These are phyloP conservation scores for Artibeus jamaicensis DNA, from an alignment of 2,797 vertebrate species.

Conservation along the genomic window DNA sequence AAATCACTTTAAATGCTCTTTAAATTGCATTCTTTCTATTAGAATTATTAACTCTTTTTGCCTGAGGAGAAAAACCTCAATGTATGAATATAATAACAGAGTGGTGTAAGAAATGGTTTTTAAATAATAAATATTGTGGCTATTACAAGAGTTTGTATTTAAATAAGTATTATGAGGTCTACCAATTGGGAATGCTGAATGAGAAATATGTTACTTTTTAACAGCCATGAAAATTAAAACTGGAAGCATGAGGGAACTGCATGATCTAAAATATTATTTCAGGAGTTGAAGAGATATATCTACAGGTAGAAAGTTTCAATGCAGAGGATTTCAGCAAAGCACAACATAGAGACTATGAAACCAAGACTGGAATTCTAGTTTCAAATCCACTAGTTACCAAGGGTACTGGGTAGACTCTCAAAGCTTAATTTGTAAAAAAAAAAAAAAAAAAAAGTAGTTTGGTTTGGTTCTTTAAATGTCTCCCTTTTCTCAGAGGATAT, in stretches of 20 bases:
- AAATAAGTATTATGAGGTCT: conserved; percentile 48
- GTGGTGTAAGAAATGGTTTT: conserved; percentile 49
- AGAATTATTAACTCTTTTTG: conserved; percentile 25
- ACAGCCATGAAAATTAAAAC: neutral
- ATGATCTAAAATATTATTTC: conserved; percentile 30
- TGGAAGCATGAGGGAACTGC: neutral
- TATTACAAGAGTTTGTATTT: conserved; percentile 51
- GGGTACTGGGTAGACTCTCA: neutral
- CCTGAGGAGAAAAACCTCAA: conserved; percentile 31
- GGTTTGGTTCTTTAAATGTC: neutral
- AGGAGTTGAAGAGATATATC: neutral
- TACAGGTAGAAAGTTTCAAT: neutral
- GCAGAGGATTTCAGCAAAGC: neutral
- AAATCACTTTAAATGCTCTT: conserved; percentile 68
- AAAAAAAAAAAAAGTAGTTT: neutral
- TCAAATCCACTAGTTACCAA: neutral
- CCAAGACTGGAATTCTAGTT: neutral
- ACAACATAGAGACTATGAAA: neutral
- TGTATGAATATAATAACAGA: conserved; percentile 56
- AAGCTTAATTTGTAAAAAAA: neutral
- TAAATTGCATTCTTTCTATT: conserved; percentile 49
- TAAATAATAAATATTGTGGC: conserved; percentile 54
- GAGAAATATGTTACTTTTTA: neutral
- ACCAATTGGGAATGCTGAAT: neutral
- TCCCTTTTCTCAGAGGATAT: neutral